These are phyloP conservation scores for Micropterix aruncella DNA, from an alignment of 2,888 invertebrate species.

Conservation along the genomic window DNA sequence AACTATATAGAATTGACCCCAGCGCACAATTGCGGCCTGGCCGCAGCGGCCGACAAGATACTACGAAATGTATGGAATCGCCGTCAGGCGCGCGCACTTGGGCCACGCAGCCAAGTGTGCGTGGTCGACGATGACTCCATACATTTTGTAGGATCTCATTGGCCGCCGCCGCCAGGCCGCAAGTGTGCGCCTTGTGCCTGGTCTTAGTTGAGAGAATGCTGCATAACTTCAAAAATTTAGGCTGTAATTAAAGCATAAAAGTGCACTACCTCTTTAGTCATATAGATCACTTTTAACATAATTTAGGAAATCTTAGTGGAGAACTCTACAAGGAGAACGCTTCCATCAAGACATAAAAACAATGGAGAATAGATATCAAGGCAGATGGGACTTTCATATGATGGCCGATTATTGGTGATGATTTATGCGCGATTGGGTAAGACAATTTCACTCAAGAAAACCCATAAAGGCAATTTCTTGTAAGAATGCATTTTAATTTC, in stretches of 20 bases:
- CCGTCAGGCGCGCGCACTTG: too few relatives aligned
- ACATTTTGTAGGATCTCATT: too few relatives aligned
- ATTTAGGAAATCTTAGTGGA: too few relatives aligned
- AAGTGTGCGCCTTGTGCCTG: too few relatives aligned
- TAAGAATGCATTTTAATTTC: neutral
- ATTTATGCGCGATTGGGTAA: slow-evolving; percentile 3
- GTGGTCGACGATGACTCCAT: slow-evolving; percentile 3
- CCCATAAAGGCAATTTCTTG: neutral
- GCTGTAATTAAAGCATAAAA: slow-evolving; percentile 3
- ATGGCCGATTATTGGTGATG: slow-evolving; percentile 2
- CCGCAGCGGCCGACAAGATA: too few relatives aligned
- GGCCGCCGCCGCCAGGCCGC: too few relatives aligned
- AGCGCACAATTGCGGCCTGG: too few relatives aligned
- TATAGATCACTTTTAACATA: too few relatives aligned
- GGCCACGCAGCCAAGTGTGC: slow-evolving; percentile 3
- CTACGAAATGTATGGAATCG: too few relatives aligned
- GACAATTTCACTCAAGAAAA: slow-evolving; percentile 1
- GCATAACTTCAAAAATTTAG: slow-evolving; percentile 1
- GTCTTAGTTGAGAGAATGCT: slow-evolving; percentile 3
- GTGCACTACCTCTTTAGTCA: slow-evolving; percentile 1
- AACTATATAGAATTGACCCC: too few relatives aligned
- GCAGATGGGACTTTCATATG: too few relatives aligned
- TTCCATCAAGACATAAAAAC: slow-evolving; percentile 1
- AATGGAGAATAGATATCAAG: slow-evolving; percentile 4
- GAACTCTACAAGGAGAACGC: too few relatives aligned